A percentile compares a stretch with the other conserved stretches of the same genome.
Evolutionary conservation across 2,113 vertebrate genomes (phyloP).

Genomic region (Hucho hucho): DNA sequence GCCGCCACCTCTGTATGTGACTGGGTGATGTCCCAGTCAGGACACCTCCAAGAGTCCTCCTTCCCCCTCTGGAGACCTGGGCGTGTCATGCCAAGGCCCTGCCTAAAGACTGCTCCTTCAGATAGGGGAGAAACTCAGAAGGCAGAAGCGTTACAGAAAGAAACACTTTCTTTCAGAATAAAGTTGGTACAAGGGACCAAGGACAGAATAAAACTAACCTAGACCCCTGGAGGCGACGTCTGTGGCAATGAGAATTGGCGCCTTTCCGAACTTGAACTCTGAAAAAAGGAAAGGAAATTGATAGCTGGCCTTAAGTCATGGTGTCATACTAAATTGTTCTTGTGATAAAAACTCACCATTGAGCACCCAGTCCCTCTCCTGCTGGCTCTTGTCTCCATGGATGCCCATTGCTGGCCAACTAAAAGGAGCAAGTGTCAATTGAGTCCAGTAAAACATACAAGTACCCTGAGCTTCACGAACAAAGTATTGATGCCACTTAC

Average conservation of each 20-base stretch:
- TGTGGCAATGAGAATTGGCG: constrained; percentile 97
- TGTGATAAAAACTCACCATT: constrained; percentile 79
- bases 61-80: constrained; percentile 99
- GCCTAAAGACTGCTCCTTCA: constrained; percentile 99
- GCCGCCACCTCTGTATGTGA: constrained; percentile 97
- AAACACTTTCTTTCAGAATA: constrained; percentile 87
- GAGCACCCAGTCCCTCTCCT: constrained; percentile 98
- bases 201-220: constrained; percentile 87
- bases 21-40: constrained; percentile 94
- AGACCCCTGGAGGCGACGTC: constrained; percentile 98
- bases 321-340: not conserved
- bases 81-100: constrained; percentile 99
- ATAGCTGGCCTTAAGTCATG: not conserved
- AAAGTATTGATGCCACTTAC: constrained; percentile 64
- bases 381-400: constrained; percentile 99
- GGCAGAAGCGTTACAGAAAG: constrained; percentile 98
- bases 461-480: not conserved
- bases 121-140: constrained; percentile 96
- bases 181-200: not conserved
- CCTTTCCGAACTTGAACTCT: constrained; percentile 98
- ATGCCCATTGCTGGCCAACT: constrained; percentile 99
- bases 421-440: not conserved
- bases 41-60: constrained; percentile 98
- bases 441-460: not conserved
- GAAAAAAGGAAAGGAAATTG: constrained; percentile 44